phyloP scores from a whole-genome alignment of 2,113 vertebrate genomes.

The Alligator mississippiensis region DNA sequence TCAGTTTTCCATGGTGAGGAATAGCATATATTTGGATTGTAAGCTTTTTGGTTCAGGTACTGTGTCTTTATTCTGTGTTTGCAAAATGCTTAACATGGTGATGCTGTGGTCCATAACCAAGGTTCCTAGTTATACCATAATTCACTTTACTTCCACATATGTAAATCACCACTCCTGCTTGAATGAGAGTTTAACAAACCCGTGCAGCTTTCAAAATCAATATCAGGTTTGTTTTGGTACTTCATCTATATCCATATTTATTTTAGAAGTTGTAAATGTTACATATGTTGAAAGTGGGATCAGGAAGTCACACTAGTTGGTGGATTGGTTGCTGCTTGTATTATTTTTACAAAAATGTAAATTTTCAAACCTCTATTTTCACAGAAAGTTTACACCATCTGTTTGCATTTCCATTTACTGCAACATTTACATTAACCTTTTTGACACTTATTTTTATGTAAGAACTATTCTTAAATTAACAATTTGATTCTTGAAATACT shows the following conservation, averaged over 20 bases:
- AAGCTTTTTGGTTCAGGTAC: neutral
- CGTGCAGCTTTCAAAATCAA: neutral
- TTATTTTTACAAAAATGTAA: slow-evolving; percentile 68
- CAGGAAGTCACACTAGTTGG: slow-evolving; percentile 66
- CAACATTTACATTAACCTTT: slow-evolving; percentile 66
- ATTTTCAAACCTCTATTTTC: slow-evolving; percentile 67
- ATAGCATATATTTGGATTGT: neutral
- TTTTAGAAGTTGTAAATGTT: slow-evolving; percentile 37
- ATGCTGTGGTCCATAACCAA: neutral
- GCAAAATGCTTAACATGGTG: neutral
- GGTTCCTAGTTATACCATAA: neutral
- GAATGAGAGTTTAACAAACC: neutral
- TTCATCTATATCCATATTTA: slow-evolving; percentile 49
- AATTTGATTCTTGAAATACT: slow-evolving; percentile 37
- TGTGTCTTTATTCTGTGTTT: neutral
- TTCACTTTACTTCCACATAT: neutral
- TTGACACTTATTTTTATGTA: slow-evolving; percentile 65
- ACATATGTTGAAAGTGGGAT: slow-evolving; percentile 35
- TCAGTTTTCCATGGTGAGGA: neutral
- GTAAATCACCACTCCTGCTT: neutral
- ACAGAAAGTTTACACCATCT: slow-evolving; percentile 75
- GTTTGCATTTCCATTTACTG: slow-evolving; percentile 69
- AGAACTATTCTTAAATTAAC: slow-evolving; percentile 65
- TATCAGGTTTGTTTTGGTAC: slow-evolving; percentile 26
- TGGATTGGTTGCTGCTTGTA: slow-evolving; percentile 63